Evolutionary conservation across 2,797 vertebrate genomes (phyloP).

Genomic region (Thalassophryne amazonica): DNA sequence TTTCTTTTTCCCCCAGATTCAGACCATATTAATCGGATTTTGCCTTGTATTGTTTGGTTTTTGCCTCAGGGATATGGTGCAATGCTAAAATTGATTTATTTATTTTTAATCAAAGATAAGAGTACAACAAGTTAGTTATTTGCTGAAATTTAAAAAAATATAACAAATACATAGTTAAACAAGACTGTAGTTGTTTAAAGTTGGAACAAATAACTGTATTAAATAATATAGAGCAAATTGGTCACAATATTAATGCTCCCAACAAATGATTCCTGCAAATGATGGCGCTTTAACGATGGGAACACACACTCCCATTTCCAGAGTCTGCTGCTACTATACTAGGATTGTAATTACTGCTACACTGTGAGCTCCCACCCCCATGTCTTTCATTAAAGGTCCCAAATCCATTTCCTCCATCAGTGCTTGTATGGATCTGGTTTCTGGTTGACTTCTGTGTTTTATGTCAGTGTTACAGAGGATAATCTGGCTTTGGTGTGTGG

Average conservation of each 20-base stretch:
- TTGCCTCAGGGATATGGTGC: no score
- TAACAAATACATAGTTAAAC: no score
- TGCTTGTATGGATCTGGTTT: conserved; percentile 42
- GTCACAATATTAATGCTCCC: background rate
- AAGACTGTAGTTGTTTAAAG: background rate
- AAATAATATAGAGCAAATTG: background rate
- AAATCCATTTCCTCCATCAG: conserved; percentile 63
- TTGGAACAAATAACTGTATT: background rate
- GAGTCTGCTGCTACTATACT: conserved; percentile 11
- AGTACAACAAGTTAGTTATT: no score
- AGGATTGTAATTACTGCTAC: conserved; percentile 44
- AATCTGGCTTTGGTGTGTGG: conserved; percentile 49
- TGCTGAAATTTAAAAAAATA: no score
- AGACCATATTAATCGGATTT: no score
- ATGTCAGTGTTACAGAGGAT: conserved; percentile 39
- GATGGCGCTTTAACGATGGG: background rate
- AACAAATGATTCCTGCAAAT: background rate
- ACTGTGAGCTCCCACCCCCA: conserved; percentile 30
- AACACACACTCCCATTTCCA: conserved; percentile 20
- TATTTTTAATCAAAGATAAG: no score
- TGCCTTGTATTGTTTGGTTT: no score
- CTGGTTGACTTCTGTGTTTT: conserved; percentile 51
- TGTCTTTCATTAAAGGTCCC: conserved; percentile 52
- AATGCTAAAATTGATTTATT: no score
- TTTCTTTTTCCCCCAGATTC: no score